A percentile compares a stretch with the other conserved stretches of the same genome.
phyloP scores from a whole-genome alignment of 2,113 vertebrate species.

The Eudyptes chrysolophus region DNA sequence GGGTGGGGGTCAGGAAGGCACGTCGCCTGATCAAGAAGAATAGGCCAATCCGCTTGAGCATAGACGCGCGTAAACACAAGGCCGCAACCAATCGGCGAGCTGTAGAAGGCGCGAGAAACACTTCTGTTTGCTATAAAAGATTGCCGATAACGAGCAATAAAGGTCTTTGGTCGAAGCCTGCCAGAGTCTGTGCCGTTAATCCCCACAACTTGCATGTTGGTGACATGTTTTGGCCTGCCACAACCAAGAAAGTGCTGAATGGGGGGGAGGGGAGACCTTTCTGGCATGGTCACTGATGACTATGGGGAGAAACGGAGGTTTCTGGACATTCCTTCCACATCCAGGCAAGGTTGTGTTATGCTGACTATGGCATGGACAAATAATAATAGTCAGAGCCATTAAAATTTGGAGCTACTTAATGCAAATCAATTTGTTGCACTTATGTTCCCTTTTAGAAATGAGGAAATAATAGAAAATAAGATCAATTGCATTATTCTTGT shows the following conservation, averaged over 20 bases:
- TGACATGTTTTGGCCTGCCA: background rate
- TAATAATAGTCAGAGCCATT: background rate
- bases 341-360: background rate
- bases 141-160: too few relatives aligned
- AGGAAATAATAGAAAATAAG: background rate
- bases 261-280: background rate
- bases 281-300: background rate
- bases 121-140: too few relatives aligned
- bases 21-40: too few relatives aligned
- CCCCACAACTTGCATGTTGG: background rate
- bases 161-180: too few relatives aligned
- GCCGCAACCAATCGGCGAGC: too few relatives aligned
- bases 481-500: background rate
- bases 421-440: background rate
- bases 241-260: background rate
- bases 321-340: background rate
- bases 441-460: fast-evolving
- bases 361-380: background rate
- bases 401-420: background rate
- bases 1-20: too few relatives aligned
- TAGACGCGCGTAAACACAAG: too few relatives aligned
- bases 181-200: too few relatives aligned
- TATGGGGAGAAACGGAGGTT: background rate
- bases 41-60: too few relatives aligned
- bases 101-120: too few relatives aligned